A percentile compares a stretch with the other conserved stretches of the same genome.
These are phyloP conservation scores for Anguilla megastoma DNA, from an alignment of 2,797 vertebrate species.

Conservation along the genomic window DNA sequence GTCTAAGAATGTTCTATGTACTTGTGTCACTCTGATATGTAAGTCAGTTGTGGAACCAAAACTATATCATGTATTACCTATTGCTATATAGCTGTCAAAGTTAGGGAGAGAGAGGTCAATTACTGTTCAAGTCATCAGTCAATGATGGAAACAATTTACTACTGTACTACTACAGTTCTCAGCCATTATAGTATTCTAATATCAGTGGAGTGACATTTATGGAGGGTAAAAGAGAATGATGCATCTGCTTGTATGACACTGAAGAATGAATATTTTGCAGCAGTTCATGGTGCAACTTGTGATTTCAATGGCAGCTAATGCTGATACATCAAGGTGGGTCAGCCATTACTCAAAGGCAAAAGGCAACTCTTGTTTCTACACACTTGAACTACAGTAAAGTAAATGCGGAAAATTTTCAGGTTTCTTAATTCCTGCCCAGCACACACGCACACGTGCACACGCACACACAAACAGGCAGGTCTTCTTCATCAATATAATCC, in stretches of 20 bases:
- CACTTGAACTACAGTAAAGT: background rate
- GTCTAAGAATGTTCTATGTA: background rate
- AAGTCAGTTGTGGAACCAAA: background rate
- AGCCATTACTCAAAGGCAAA: background rate
- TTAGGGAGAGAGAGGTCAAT: background rate
- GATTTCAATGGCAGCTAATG: conserved; percentile 1
- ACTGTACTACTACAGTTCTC: background rate
- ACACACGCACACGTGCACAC: background rate
- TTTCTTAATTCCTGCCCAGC: background rate
- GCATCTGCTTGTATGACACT: background rate
- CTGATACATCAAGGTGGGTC: background rate
- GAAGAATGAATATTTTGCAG: background rate
- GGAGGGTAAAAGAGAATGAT: background rate
- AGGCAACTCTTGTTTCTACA: background rate
- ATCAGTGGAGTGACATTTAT: conserved; percentile 8
- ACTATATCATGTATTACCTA: background rate
- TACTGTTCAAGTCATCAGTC: background rate
- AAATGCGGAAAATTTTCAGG: background rate
- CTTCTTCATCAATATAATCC: background rate
- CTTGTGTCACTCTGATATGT: background rate
- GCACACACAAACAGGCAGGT: background rate
- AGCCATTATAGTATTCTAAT: background rate
- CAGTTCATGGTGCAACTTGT: background rate
- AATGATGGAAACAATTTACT: background rate
- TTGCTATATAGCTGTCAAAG: background rate